Evolutionary conservation across 2,113 vertebrate species (phyloP), one percentile per base, ranked within the genome.

Genomic region (Neomonachus schauinslandi): DNA sequence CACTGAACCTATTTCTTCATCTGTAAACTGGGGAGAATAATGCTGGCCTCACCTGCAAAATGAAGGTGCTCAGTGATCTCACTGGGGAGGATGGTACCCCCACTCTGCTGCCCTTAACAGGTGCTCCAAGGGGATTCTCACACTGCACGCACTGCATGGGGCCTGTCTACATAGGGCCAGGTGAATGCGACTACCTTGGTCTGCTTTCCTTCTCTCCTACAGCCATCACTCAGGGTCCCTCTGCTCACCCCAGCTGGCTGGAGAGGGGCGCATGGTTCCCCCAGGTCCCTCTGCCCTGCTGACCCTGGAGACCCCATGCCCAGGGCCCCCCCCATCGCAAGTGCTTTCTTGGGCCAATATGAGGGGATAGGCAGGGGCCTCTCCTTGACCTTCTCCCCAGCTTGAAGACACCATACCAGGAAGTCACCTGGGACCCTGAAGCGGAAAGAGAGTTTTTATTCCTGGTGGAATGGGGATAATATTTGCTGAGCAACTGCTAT

Each of bases 121-220:
- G 22, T 84, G 42, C 14, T 19, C 39, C 18, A 24, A 84, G 67
- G 65, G 22, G 67, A 26, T 77, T 33, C 55, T 61, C 39, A 9
- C 0, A 0, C 39, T 21, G 36, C 2, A 0, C 39, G 13, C 4
- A 24, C 36, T 22, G 57, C 1, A 0, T 0, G 2, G 69, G 31
- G 39, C 39, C 67, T 28, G 22, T 33, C 67, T 26, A 42, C 55
- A 74, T 9, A 13, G 31, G 49, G 65, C 39, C 67, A 51, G 51
- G 15, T 0, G 0, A 33, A 2, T 19, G 14, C 10, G 13, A 21
- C 36, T 1, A 0, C 28, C 19, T 26, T 6, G 2, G 76, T 63
- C 61, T 69, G n/a, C 61, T 42, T 83, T 61, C 31, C 51, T 46
- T 59, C 51, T 51, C 55, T 84, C 72, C 51, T 11, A 6, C 11